phyloP scores from a whole-genome alignment of 2,113 vertebrate species.

The Lontra canadensis region DNA sequence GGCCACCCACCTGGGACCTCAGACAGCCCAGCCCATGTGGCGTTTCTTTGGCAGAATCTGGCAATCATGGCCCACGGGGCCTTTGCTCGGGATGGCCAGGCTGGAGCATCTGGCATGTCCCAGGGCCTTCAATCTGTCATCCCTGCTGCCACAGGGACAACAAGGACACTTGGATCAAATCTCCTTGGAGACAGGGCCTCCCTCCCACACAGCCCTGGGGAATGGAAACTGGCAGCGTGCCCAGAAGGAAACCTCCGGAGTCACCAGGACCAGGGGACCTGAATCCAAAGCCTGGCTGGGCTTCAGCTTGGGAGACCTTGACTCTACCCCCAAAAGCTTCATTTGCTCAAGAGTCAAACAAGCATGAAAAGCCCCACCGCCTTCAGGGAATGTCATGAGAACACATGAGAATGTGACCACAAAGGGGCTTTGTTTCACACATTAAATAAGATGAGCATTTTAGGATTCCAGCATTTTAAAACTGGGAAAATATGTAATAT shows the following conservation, averaged over 20 bases:
- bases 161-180: conserved; percentile 8
- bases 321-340: background rate
- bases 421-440: background rate
- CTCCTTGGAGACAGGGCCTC: conserved; percentile 31
- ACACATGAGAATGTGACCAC: background rate
- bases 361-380: background rate
- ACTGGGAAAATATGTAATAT: background rate
- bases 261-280: background rate
- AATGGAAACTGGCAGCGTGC: background rate
- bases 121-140: conserved; percentile 39
- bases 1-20: background rate
- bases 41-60: background rate
- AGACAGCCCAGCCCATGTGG: background rate
- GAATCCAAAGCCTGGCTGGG: background rate
- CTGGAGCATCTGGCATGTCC: background rate
- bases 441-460: background rate
- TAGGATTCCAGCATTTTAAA: background rate
- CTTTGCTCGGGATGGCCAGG: background rate
- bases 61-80: background rate
- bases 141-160: conserved; percentile 21
- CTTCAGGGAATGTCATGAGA: background rate
- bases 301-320: background rate
- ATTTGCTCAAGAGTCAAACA: background rate
- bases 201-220: background rate
- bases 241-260: background rate